Evolutionary conservation across 2,797 vertebrate genomes (phyloP).

Genomic region (Nothura maculosa): DNA sequence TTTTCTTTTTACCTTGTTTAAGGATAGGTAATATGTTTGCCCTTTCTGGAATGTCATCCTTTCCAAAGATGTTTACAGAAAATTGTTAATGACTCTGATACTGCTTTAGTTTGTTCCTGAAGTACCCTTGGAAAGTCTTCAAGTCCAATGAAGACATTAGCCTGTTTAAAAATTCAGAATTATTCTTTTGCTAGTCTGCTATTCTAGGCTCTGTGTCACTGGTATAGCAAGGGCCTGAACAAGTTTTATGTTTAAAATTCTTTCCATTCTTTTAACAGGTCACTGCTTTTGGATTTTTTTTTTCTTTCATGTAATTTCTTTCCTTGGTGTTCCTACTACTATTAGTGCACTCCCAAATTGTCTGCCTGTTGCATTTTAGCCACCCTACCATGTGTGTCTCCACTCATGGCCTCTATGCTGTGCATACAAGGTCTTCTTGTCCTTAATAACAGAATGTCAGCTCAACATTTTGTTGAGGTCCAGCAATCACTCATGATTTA

Average conservation of each 20-base stretch:
- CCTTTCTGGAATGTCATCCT: neutral
- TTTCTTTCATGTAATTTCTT: neutral
- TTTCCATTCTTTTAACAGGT: neutral
- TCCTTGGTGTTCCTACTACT: neutral
- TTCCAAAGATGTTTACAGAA: neutral
- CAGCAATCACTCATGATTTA: neutral
- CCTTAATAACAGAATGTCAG: neutral
- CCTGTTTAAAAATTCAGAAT: neutral
- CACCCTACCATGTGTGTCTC: neutral
- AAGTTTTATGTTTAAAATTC: neutral
- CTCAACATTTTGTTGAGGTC: neutral
- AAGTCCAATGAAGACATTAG: neutral
- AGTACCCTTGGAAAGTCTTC: neutral
- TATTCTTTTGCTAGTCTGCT: neutral
- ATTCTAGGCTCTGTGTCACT: neutral
- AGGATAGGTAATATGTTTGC: constrained; percentile 27
- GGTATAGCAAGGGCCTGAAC: neutral
- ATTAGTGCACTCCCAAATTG: neutral
- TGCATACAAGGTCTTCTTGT: neutral
- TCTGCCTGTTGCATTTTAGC: neutral
- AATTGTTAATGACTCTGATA: neutral
- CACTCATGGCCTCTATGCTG: neutral
- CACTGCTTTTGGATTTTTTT: neutral
- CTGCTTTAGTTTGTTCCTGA: constrained; percentile 10
- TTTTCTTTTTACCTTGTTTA: neutral